Evolutionary conservation across 2,888 invertebrate species (phyloP).

Genomic region (Drosophila kokeensis): DNA sequence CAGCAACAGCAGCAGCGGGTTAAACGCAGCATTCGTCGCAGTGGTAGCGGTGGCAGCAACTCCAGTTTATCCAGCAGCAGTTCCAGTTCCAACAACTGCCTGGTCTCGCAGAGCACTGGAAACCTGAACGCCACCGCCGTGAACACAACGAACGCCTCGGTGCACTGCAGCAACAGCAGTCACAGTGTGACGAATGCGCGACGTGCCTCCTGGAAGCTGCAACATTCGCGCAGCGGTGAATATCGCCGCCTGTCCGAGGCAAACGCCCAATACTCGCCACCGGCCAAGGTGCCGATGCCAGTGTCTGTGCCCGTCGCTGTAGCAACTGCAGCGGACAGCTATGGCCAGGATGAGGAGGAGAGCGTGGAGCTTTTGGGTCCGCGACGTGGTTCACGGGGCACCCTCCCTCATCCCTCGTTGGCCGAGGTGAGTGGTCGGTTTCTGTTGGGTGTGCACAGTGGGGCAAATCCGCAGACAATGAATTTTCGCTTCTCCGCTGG

Average conservation of each 20-base stretch:
- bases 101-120: conserved; percentile 68
- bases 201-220: conserved; percentile 81
- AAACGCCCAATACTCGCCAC: conserved; percentile 69
- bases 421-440: conserved; percentile 54
- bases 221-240: conserved; percentile 74
- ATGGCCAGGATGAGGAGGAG: conserved; percentile 65
- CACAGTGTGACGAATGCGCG: conserved; percentile 71
- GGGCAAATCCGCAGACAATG: conserved; percentile 54
- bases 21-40: conserved; percentile 53
- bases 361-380: conserved; percentile 67
- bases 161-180: conserved; percentile 65
- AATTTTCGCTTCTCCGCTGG: conserved; percentile 89
- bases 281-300: conserved; percentile 55
- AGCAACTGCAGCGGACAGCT: conserved; percentile 36
- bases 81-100: conserved; percentile 69
- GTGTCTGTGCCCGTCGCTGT: conserved; percentile 40
- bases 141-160: conserved; percentile 66
- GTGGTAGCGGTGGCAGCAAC: conserved; percentile 64
- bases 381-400: conserved; percentile 56
- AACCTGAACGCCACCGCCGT: conserved; percentile 66
- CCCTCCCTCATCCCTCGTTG: conserved; percentile 11
- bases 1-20: conserved; percentile 21
- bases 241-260: conserved; percentile 81
- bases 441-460: conserved; percentile 55
- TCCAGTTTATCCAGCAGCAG: conserved; percentile 78